These are phyloP conservation scores for Marasmarcha lunaedactyla DNA, from an alignment of 2,888 invertebrate genomes.

Conservation along the genomic window DNA sequence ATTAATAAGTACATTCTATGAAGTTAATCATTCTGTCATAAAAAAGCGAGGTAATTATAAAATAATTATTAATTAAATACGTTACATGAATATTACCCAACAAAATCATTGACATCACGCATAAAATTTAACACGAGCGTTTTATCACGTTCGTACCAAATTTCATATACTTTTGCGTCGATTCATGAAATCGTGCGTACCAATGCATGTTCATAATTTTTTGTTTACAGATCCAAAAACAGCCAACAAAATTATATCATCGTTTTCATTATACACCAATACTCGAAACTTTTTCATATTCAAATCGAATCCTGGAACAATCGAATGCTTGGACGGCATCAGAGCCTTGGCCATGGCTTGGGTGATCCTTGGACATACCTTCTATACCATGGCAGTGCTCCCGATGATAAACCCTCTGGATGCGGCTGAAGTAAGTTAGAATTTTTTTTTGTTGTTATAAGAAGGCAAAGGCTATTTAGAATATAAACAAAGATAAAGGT, in stretches of 20 bases:
- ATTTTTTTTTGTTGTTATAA: no score
- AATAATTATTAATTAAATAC: no score
- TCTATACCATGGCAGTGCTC: slow-evolving; percentile 10
- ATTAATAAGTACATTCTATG: slow-evolving; percentile 21
- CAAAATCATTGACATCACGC: no score
- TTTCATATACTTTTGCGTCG: no score
- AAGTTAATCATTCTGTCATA: slow-evolving; percentile 18
- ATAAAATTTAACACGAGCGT: no score
- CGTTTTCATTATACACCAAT: slow-evolving; percentile 38
- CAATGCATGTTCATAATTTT: no score
- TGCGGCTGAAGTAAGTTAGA: slow-evolving; percentile 17
- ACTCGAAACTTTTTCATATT: slow-evolving; percentile 31
- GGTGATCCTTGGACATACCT: slow-evolving; percentile 32
- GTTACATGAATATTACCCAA: no score
- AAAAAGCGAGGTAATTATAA: slow-evolving; percentile 18
- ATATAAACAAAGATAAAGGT: no score
- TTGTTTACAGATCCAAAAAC: slow-evolving; percentile 20
- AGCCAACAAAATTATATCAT: slow-evolving; percentile 14
- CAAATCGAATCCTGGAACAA: slow-evolving; percentile 19
- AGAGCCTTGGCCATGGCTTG: slow-evolving; percentile 45
- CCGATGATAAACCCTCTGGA: slow-evolving; percentile 18
- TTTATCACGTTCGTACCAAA: no score
- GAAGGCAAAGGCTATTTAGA: no score
- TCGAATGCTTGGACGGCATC: slow-evolving; percentile 49
- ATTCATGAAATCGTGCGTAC: no score